Percentiles rank a stretch among this genome's conserved stretches.
These are phyloP conservation scores for Crematogaster levior DNA, from an alignment of 2,888 invertebrate species.

Conservation along the genomic window DNA sequence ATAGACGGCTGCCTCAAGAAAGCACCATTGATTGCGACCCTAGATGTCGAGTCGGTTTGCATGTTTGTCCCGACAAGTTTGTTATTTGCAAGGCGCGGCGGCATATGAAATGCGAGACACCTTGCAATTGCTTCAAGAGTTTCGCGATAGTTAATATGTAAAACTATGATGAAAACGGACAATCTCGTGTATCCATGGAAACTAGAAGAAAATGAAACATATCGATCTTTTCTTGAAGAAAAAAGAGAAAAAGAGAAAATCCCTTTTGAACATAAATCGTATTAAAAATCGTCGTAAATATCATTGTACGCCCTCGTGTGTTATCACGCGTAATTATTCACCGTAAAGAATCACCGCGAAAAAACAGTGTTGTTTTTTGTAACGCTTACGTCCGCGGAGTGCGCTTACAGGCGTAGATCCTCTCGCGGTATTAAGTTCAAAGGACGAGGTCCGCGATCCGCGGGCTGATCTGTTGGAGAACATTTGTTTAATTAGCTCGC, in stretches of 20 bases:
- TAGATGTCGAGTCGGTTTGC: neutral
- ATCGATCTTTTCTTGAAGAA: neutral
- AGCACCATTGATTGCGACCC: slow-evolving; percentile 68
- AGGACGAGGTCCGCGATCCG: slow-evolving; percentile 78
- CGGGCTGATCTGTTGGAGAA: slow-evolving; percentile 75
- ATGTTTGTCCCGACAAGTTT: slow-evolving; percentile 58
- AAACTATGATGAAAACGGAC: neutral
- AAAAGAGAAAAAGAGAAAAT: neutral
- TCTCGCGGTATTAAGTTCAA: slow-evolving; percentile 79
- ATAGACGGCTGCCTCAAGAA: slow-evolving; percentile 75
- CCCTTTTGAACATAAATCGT: neutral
- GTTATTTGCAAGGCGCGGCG: slow-evolving; percentile 35
- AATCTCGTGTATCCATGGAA: neutral
- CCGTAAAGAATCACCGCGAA: slow-evolving; percentile 11
- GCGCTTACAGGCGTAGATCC: slow-evolving; percentile 34
- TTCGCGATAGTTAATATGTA: neutral
- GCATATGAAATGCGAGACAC: neutral
- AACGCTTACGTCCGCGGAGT: slow-evolving; percentile 1
- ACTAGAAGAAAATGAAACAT: neutral
- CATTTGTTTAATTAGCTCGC: slow-evolving; percentile 84
- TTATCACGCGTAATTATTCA: slow-evolving; percentile 23
- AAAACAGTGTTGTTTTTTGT: slow-evolving; percentile 8
- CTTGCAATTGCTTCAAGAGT: neutral
- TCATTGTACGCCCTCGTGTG: neutral
- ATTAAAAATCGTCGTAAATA: neutral